Conservation (phyloP, 2,113 vertebrate genomes). For the Tricholaema leucomelas region DNA sequence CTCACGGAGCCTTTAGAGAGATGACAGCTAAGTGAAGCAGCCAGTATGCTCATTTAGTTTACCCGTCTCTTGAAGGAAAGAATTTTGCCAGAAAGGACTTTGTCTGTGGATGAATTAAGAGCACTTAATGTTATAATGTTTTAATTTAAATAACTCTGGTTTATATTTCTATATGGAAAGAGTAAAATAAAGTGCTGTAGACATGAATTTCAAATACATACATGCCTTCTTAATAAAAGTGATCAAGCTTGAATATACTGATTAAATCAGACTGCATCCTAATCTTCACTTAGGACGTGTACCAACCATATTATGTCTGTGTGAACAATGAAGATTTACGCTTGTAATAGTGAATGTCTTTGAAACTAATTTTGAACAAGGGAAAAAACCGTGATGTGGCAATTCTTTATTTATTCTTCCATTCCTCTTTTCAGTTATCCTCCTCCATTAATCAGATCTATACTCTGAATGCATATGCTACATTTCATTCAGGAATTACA, state of each 20-base stretch:
- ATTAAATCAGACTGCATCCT: background rate
- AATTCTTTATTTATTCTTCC: background rate
- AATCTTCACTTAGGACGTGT: background rate
- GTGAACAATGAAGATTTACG: background rate
- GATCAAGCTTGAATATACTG: background rate
- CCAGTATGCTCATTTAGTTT: constrained; percentile 44
- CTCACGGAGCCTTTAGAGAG: background rate
- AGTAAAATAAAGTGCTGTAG: background rate
- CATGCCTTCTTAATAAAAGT: background rate
- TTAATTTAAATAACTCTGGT: background rate
- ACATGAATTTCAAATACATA: background rate
- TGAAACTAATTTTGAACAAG: background rate
- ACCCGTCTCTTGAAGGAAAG: background rate
- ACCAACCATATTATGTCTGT: background rate
- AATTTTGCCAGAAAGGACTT: background rate
- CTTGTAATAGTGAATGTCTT: background rate
- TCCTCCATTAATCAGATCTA: background rate
- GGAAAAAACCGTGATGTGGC: background rate
- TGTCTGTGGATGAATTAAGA: background rate
- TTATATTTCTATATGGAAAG: background rate
- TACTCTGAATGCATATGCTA: background rate
- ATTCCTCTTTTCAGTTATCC: background rate
- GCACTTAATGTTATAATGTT: background rate
- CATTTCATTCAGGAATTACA: background rate
- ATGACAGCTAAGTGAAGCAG: constrained; percentile 26